Conservation (phyloP, 1,140 invertebrate genomes). For the Drosophila kohkoa region DNA sequence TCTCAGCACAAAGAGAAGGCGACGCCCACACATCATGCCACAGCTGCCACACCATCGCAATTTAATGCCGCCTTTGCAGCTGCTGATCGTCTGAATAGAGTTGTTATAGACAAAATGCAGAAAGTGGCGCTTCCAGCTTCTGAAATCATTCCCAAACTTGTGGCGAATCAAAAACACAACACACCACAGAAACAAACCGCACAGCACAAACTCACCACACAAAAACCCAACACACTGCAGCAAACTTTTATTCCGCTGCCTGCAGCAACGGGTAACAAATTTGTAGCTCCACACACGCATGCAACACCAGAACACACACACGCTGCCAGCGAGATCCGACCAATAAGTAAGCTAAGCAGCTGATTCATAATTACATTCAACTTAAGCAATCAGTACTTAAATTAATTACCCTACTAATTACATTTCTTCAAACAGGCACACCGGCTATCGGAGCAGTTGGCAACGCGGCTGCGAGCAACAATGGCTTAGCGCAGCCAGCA, state of each 20-base stretch:
- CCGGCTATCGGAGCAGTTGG: conserved; percentile 12
- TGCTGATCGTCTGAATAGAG: neutral
- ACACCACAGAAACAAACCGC: neutral
- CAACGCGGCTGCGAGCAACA: conserved; percentile 14
- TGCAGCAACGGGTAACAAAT: conserved; percentile 1
- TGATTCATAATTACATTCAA: neutral
- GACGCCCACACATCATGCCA: neutral
- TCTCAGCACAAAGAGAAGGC: neutral
- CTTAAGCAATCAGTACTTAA: no score
- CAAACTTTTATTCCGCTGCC: neutral
- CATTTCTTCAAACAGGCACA: conserved; percentile 5
- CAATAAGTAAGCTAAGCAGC: conserved; percentile 30
- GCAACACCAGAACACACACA: conserved; percentile 36
- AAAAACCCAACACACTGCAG: neutral
- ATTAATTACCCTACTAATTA: neutral
- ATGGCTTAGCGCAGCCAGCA: conserved; percentile 5
- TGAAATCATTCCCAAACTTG: neutral
- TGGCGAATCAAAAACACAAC: no score
- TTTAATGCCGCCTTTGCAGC: neutral
- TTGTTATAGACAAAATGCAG: conserved; percentile 1
- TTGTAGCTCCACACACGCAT: conserved; percentile 25
- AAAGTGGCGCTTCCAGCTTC: conserved; percentile 7
- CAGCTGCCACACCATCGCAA: neutral
- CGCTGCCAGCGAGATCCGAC: conserved; percentile 7
- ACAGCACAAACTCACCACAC: neutral